Conservation (phyloP, 2,113 vertebrate species). For the Heteronetta atricapilla region DNA sequence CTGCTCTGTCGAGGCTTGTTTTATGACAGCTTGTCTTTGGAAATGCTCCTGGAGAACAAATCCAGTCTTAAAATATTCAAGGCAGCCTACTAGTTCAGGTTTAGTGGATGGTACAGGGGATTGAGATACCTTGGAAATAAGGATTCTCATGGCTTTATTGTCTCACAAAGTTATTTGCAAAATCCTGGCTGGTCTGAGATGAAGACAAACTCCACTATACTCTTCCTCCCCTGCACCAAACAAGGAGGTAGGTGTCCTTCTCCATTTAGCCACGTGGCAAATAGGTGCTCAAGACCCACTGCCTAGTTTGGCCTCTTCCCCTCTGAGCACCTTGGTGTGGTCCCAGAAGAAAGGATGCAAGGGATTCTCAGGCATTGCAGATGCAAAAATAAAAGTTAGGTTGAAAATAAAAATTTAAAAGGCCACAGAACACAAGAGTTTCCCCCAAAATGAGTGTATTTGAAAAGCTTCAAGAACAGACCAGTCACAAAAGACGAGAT, state of each 20-base stretch:
- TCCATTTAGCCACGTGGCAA: fast-evolving
- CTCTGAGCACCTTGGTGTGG: background rate
- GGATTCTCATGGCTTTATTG: fast-evolving
- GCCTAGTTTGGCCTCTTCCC: background rate
- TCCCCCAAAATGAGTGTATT: fast-evolving
- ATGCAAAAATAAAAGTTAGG: background rate
- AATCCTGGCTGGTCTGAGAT: background rate
- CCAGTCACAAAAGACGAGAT: background rate
- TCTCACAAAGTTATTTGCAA: background rate
- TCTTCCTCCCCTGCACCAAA: background rate
- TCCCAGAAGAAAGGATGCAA: background rate
- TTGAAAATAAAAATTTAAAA: background rate
- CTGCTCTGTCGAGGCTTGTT: background rate
- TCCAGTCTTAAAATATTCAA: background rate
- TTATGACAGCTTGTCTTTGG: background rate
- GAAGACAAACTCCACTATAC: too few species aligned
- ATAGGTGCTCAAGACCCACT: background rate
- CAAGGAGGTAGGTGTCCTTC: too few species aligned
- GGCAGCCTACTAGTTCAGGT: background rate
- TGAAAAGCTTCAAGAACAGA: background rate
- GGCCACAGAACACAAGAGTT: background rate
- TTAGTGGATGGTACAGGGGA: fast-evolving
- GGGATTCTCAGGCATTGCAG: background rate
- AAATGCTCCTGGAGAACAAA: background rate
- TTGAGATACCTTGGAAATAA: background rate